Evolutionary conservation across 1,140 invertebrate species (phyloP), one percentile per base, ranked within the genome.

Genomic region (Aporrectodea caliginosa): DNA sequence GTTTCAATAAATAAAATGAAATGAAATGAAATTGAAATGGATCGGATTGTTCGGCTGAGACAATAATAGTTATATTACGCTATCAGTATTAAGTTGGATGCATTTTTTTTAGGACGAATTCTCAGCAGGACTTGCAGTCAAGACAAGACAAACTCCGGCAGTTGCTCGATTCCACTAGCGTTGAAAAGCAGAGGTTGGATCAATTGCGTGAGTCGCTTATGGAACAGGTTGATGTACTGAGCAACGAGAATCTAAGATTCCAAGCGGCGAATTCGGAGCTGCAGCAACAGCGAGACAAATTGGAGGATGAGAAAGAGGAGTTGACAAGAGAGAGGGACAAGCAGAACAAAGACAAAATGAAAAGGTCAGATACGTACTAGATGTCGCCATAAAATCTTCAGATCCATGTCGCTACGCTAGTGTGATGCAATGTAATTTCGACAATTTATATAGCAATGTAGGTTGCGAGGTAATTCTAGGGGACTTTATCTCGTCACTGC

Each of bases 251-350:
- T 74, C 84, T 86, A 6, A 6, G 6, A 12, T 22, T 58, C 6
- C 76, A 73, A 80, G 82, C 86, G 2, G 85, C 85, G 14, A 89
- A 88, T 82, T 83, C 84, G 0, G 87, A 88, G 33, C 80, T 88
- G 1, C 88, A 89, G 82, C 80, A 86, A 77, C 84, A 85, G 76
- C 78, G 88, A 29, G 87, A 89, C 78, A 84, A 84, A 31, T 82
- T 89, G 58, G 88, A 89, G 80, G 88, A 89, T 72, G 87, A 89
- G 82, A 87, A 87, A 78, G 86, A 87, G 31, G 88, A 89, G 73
- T 82, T 87, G 2, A 81, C 35, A 22, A 88, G 87, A 79, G 88
- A 89, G 79, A 88, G 86, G 74, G 84, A 87, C 12, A 81, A 87
- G n/a, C 86, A 87, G 82, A 81, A 87, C 58, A 89, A 88, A 82